Evolutionary conservation across 1,140 invertebrate genomes (phyloP).

Genomic region (Bombyx mori): ASM3026992v2 NC_085119.1:10418001-10418500

Average conservation of each 20-base stretch:
- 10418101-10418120: constrained; percentile 75
- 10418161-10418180: constrained; percentile 70
- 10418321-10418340: constrained; percentile 80
- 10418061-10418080: constrained; percentile 80
- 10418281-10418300: constrained; percentile 68
- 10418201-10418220: constrained; percentile 72
- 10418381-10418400: constrained; percentile 70
- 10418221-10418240: constrained; percentile 73
- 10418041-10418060: constrained; percentile 78
- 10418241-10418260: constrained; percentile 72
- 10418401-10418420: constrained; percentile 78
- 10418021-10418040: constrained; percentile 79
- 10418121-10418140: constrained; percentile 73
- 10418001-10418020: constrained; percentile 74
- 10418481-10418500: constrained; percentile 70
- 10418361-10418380: constrained; percentile 77
- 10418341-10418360: constrained; percentile 83
- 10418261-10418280: constrained; percentile 75
- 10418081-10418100: constrained; percentile 78
- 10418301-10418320: constrained; percentile 79
- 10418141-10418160: constrained; percentile 71
- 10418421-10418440: constrained; percentile 77
- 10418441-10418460: constrained; percentile 75
- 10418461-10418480: constrained; percentile 72
- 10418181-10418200: constrained; percentile 73